phyloP scores from a whole-genome alignment of 2,113 vertebrate species.

The Lates calcarifer region DNA sequence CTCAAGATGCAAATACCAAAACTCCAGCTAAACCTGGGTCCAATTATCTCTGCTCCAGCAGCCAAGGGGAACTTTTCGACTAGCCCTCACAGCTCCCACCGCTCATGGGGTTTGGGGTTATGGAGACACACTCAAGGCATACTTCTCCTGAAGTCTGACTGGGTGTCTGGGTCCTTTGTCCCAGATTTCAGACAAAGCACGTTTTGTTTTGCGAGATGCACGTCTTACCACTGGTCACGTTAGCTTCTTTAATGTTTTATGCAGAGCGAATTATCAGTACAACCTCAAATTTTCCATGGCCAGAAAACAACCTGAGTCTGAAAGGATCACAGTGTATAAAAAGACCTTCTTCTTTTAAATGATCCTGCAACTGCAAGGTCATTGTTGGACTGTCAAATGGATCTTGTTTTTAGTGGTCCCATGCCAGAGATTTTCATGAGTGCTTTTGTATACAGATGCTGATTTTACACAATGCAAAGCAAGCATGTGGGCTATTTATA shows the following conservation, averaged over 20 bases:
- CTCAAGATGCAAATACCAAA: slow-evolving; percentile 74
- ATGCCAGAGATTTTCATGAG: slow-evolving; percentile 23
- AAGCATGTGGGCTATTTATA: slow-evolving; percentile 67
- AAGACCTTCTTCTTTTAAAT: slow-evolving; percentile 7
- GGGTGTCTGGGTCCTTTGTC: slow-evolving; percentile 53
- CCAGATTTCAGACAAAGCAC: slow-evolving; percentile 54
- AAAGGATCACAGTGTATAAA: slow-evolving; percentile 6
- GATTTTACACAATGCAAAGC: slow-evolving; percentile 66
- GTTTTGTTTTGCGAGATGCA: slow-evolving; percentile 49
- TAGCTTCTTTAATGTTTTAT: slow-evolving; percentile 13
- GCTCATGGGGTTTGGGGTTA: slow-evolving; percentile 57
- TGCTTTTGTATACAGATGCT: slow-evolving; percentile 50
- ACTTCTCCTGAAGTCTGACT: slow-evolving; percentile 42
- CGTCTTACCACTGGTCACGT: background rate
- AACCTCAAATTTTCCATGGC: background rate
- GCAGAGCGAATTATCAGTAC: background rate
- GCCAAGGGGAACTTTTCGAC: slow-evolving; percentile 77
- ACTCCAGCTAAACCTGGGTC: slow-evolving; percentile 77
- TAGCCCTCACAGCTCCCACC: slow-evolving; percentile 62
- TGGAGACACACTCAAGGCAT: slow-evolving; percentile 61
- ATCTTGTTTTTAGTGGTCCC: slow-evolving; percentile 29
- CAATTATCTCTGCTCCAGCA: slow-evolving; percentile 81
- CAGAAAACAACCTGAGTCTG: background rate
- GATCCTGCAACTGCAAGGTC: slow-evolving; percentile 27
- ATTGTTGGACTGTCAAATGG: slow-evolving; percentile 40